Conservation (phyloP, 2,888 invertebrate species). For the Vandiemenella viatica region DNA sequence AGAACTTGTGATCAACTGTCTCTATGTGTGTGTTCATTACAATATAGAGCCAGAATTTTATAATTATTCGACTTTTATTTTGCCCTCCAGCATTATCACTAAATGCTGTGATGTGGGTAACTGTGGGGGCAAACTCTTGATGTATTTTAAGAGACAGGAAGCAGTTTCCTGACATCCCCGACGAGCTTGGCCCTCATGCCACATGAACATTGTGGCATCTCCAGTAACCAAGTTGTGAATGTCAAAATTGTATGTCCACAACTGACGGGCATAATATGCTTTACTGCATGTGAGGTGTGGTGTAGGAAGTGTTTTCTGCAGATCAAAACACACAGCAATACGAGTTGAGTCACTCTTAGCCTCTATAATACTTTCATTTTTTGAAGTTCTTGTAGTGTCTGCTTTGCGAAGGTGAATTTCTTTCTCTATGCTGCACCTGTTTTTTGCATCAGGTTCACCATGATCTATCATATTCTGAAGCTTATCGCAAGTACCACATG, state of each 20-base stretch:
- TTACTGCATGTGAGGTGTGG: too few relatives aligned
- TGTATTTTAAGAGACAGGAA: constrained; percentile 15
- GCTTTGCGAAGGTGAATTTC: not conserved
- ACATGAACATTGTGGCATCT: constrained; percentile 19
- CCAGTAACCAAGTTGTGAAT: too few relatives aligned
- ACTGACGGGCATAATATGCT: too few relatives aligned
- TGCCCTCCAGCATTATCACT: too few relatives aligned
- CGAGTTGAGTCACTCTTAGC: not conserved
- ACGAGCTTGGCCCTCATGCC: constrained; percentile 17
- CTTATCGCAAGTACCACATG: too few relatives aligned
- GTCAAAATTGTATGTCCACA: too few relatives aligned
- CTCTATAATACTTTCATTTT: not conserved
- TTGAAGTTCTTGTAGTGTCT: not conserved
- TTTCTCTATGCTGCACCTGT: not conserved
- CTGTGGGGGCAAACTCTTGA: constrained; percentile 7
- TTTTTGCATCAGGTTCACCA: not conserved
- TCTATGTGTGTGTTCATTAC: too few relatives aligned
- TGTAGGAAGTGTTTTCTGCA: not conserved
- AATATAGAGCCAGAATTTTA: too few relatives aligned
- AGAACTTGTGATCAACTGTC: too few relatives aligned
- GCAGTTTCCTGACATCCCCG: constrained; percentile 16
- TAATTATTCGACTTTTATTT: too few relatives aligned
- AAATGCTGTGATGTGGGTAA: constrained; percentile 13
- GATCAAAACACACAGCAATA: not conserved
- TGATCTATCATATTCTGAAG: too few relatives aligned